Base-by-base conservation (phyloP, 2,113 vertebrate genomes). In the Pandion haliaetus region DNA sequence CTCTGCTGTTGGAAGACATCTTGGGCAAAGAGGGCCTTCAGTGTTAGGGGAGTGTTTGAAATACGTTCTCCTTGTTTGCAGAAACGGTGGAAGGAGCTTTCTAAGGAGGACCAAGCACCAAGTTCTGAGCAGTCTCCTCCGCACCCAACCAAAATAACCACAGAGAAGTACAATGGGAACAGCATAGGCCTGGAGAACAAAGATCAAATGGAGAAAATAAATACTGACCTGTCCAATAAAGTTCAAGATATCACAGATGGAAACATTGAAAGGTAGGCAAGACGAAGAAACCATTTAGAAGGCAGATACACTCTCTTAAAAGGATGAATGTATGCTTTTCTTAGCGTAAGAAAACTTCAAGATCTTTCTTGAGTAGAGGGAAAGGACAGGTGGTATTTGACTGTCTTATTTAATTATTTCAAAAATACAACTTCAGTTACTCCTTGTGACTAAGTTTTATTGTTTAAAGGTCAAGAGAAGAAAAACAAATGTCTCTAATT, bases 101-200 rank as follows among this genome's bases (percentile, higher is more conserved):
- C 98, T 71, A 98, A 97, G 92, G 98, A 99, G 94, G 97, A 98
- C 57, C 92, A 98, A 55, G 98, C 98, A 13, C 97, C 98, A 95
- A 96, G 91, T 97, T 96, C 96, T 90, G 98, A 98, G 95, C 98
- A 98, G 65, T 98, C 98, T 31, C 93, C 97, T 88, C 86, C 97
- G 12, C 95, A 96, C 18, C 97, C 97, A 89, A 93, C 95, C 57
- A 98, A 97, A 95, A 93, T 97, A 87, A 98, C 97, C 45, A 98
- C 97, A 23, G 99, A 99, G 85, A 98, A 98, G 70, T 98, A 96
- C 96, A 99, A 99, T 67, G 99, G 98, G 62, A 99, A 97, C 88
- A 98, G 91, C 84, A 80, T 97, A 71, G 81, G 40, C 58, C 93
- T 97, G 80, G 98, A 99, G 77, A 98, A 96, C 58, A 98, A 97